Base-by-base conservation (phyloP, 2,888 invertebrate species). In the Drosophila atripex region DNA sequence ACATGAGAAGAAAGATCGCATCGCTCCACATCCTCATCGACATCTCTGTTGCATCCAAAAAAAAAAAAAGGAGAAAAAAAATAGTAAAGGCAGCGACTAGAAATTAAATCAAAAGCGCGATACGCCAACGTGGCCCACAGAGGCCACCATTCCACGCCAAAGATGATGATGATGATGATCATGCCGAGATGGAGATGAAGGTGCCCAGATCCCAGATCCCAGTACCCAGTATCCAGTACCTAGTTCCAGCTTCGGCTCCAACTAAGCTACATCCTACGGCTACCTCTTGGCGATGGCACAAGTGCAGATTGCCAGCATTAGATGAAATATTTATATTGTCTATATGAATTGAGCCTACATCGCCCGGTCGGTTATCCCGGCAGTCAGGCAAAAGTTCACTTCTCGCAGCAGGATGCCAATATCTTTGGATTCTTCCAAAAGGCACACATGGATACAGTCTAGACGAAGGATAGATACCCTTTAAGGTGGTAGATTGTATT, bases 241-340 rank as follows among this genome's bases (percentile, higher is more conserved):
- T 30, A 38, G 39, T 9, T 41, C 9, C 39, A 16, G 56, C 43
- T 56, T 35, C 35, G 35, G 35, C 28, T 41, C 18, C 39, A 9
- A 41, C 39, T 41, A 46, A n/a, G 35, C 47, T 7, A 16, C 53
- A 18, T 39, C 30, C 39, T 41, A 41, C 39, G 50, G 54, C 39
- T 21, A 50, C 54, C 72, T 71, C 35, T 43, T 71, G 71, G 70
- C 70, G 76, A 76, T 79, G 86, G 82, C 86, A 86, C 90, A 90
- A 89, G 89, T 90, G 89, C 89, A 89, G 90, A 89, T 89, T 86
- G 80, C 80, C 77, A 90, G 76, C 86, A 84, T 89, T 84, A 89
- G 90, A 89, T 89, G 89, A 89, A 89, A 88, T 89, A 86, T 89
- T 88, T 86, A 85, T 85, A 88, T 84, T 88, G 88, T 88, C 89